These are phyloP conservation scores for Ceratotherium simum DNA, from an alignment of 2,113 vertebrate species.

Conservation along the genomic window DNA sequence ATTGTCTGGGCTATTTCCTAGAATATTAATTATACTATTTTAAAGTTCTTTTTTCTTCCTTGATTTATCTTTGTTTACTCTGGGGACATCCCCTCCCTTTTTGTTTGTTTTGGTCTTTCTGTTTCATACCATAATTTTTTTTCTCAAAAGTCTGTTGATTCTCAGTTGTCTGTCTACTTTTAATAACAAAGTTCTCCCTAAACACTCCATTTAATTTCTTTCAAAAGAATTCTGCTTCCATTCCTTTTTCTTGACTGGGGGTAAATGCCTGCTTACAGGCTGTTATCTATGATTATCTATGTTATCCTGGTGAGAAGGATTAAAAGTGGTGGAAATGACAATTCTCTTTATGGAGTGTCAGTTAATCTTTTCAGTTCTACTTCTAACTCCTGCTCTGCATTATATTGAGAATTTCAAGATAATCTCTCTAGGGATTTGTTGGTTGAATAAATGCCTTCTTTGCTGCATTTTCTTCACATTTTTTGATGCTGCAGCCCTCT, in stretches of 20 bases:
- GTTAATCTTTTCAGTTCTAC: background rate
- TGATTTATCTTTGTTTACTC: background rate
- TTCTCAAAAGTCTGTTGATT: background rate
- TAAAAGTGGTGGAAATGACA: background rate
- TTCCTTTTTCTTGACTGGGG: background rate
- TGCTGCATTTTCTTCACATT: background rate
- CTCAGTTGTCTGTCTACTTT: background rate
- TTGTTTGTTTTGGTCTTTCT: background rate
- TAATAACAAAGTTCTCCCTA: background rate
- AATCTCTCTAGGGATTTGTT: background rate
- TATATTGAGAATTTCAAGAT: background rate
- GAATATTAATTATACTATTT: conserved; percentile 31
- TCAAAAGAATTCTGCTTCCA: background rate
- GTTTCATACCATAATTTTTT: background rate
- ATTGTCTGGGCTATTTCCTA: background rate
- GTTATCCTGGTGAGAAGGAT: background rate
- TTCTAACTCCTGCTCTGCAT: background rate
- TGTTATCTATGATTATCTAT: background rate
- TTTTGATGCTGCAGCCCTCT: background rate
- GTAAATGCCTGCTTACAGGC: background rate
- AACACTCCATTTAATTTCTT: background rate
- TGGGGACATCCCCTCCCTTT: background rate
- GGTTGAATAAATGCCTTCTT: conserved; percentile 3
- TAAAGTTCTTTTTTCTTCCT: background rate
- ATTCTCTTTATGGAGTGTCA: background rate